These are phyloP conservation scores for Larimichthys polyactis DNA, from an alignment of 2,113 vertebrate species.

Conservation along the genomic window DNA sequence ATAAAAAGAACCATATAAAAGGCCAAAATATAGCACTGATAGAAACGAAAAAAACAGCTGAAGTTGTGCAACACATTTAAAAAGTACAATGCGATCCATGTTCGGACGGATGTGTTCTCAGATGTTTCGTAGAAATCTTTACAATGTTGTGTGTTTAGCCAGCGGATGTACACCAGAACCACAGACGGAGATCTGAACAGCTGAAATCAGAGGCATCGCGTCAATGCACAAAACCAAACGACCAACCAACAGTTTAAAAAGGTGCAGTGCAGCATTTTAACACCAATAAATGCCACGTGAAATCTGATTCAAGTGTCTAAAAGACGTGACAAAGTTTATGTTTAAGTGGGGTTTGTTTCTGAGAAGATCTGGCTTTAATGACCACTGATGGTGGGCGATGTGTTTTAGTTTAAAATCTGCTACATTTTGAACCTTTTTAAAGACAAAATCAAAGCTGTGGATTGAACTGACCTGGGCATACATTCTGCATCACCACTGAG, in stretches of 20 bases:
- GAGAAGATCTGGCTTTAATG: background rate
- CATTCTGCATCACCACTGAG: background rate
- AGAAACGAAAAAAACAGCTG: constrained; percentile 83
- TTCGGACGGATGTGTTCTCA: constrained; percentile 85
- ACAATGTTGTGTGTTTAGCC: constrained; percentile 86
- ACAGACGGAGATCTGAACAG: constrained; percentile 25
- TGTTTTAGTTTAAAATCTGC: background rate
- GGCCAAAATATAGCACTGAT: constrained; percentile 88
- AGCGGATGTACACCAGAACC: constrained; percentile 57
- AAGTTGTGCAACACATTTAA: constrained; percentile 90
- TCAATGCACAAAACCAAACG: background rate
- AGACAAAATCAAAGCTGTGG: constrained; percentile 5
- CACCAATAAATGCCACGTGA: background rate
- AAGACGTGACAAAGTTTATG: background rate
- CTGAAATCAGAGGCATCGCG: constrained; percentile 48
- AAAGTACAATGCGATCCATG: constrained; percentile 90
- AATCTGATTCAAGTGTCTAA: no score
- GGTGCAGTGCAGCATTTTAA: constrained; percentile 12
- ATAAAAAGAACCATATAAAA: constrained; percentile 92
- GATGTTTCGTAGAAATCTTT: constrained; percentile 84
- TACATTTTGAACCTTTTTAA: constrained; percentile 28
- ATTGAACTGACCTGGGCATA: background rate
- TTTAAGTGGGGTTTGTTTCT: background rate
- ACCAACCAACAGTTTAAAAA: constrained; percentile 26
- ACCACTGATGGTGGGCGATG: background rate